A percentile compares a stretch with the other conserved stretches of the same genome.
These are phyloP conservation scores for Dendrolimus houi DNA, from an alignment of 2,888 invertebrate species.

Conservation along the genomic window DNA sequence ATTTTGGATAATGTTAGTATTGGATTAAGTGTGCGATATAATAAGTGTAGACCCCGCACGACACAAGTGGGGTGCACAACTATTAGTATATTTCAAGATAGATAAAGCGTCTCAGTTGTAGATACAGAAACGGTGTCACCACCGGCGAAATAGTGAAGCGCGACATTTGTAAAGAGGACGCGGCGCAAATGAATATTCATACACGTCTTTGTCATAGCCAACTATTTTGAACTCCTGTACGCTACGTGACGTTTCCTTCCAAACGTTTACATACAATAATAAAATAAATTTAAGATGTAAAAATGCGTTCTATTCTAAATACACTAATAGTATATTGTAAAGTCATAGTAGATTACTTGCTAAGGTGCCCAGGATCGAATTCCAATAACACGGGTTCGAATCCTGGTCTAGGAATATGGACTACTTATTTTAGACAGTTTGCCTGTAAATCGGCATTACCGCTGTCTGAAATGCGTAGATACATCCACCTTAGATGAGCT, in stretches of 20 bases:
- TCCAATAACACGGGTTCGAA: too few relatives aligned
- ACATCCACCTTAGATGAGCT: too few relatives aligned
- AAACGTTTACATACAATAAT: background rate
- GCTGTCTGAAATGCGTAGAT: too few relatives aligned
- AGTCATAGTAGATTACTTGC: too few relatives aligned
- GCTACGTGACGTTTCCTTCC: slow-evolving; percentile 24
- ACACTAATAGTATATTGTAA: too few relatives aligned
- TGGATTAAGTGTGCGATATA: too few relatives aligned
- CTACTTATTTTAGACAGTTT: too few relatives aligned
- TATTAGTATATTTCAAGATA: slow-evolving; percentile 7
- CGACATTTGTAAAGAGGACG: slow-evolving; percentile 37
- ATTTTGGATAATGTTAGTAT: too few relatives aligned
- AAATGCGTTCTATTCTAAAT: too few relatives aligned
- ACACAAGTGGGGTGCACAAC: background rate
- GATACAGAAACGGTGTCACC: slow-evolving; percentile 19
- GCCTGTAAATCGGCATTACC: too few relatives aligned
- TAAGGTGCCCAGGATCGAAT: too few relatives aligned
- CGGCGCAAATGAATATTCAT: slow-evolving; percentile 58
- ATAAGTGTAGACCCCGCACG: background rate
- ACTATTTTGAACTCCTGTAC: slow-evolving; percentile 44
- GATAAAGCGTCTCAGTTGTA: slow-evolving; percentile 37
- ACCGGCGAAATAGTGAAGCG: slow-evolving; percentile 9
- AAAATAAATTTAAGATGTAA: background rate
- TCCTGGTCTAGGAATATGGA: too few relatives aligned
- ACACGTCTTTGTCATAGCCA: slow-evolving; percentile 46